phyloP scores from a whole-genome alignment of 1,140 invertebrate species.

The Drosophila trapezifrons region DNA sequence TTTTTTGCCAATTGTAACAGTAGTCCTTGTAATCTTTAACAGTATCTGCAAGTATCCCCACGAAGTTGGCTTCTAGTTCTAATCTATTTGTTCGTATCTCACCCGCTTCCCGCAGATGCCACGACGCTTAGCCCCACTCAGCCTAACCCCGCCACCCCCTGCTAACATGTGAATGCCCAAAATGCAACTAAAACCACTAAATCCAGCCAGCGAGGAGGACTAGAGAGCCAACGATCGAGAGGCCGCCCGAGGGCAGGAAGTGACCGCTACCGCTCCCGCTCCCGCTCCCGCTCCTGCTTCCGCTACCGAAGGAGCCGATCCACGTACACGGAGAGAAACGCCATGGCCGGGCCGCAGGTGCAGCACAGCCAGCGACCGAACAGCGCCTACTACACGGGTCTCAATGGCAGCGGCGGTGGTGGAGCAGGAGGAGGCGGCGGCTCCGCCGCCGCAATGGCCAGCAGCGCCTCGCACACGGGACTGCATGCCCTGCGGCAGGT shows the following conservation, averaged over 20 bases:
- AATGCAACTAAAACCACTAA: constrained; percentile 71
- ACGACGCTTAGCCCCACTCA: constrained; percentile 23
- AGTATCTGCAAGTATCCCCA: not conserved
- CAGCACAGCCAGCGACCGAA: constrained; percentile 76
- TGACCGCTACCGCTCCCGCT: not conserved
- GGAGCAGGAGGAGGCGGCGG: constrained; percentile 21
- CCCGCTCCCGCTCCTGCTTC: not conserved
- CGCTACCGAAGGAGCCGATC: not conserved
- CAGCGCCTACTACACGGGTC: constrained; percentile 78
- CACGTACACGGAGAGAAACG: not conserved
- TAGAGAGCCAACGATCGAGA: constrained; percentile 24
- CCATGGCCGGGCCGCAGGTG: constrained; percentile 80
- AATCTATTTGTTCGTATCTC: constrained; percentile 45
- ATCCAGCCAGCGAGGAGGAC: constrained; percentile 36
- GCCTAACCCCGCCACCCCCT: constrained; percentile 26
- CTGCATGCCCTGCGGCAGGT: constrained; percentile 79
- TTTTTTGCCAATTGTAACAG: not conserved
- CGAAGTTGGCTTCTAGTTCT: constrained; percentile 23
- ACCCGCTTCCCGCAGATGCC: constrained; percentile 52
- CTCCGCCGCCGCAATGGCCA: constrained; percentile 48
- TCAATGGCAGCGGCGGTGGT: constrained; percentile 64
- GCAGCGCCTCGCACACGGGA: constrained; percentile 75
- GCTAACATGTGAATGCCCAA: constrained; percentile 47
- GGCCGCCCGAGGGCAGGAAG: not conserved
- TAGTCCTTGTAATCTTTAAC: not conserved